Percentiles rank a stretch among this genome's conserved stretches.
Conservation (phyloP, 2,888 invertebrate genomes). For the Drosophila colorata region DNA sequence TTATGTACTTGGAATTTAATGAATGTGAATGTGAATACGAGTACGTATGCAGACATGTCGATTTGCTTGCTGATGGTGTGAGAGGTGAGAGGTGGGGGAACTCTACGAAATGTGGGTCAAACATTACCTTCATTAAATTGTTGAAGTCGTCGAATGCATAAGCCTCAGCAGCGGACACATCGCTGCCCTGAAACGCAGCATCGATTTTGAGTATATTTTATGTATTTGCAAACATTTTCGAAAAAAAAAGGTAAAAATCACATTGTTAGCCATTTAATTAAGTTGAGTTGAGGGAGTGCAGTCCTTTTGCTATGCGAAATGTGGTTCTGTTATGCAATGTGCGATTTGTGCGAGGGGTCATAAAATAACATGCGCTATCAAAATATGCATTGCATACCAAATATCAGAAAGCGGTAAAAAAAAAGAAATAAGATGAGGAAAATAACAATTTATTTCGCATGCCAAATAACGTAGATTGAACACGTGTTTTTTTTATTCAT, state of each 20-base stretch:
- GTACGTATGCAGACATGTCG: slow-evolving; percentile 37
- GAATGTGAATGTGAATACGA: slow-evolving; percentile 56
- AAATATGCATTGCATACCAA: slow-evolving; percentile 57
- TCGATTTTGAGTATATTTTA: slow-evolving; percentile 13
- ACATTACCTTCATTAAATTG: slow-evolving; percentile 87
- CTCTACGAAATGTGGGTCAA: slow-evolving; percentile 64
- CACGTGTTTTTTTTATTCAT: slow-evolving; percentile 41
- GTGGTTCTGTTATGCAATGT: slow-evolving; percentile 7
- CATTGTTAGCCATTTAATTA: slow-evolving; percentile 35
- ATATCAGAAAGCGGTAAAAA: slow-evolving; percentile 37
- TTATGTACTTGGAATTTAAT: slow-evolving; percentile 56
- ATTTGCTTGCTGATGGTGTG: slow-evolving; percentile 33
- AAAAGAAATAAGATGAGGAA: slow-evolving; percentile 11
- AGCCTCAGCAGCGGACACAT: slow-evolving; percentile 88
- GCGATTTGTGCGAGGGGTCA: slow-evolving; percentile 27
- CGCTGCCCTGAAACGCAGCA: slow-evolving; percentile 86
- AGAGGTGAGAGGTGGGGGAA: neutral
- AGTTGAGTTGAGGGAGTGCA: slow-evolving; percentile 3
- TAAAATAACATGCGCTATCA: slow-evolving; percentile 48
- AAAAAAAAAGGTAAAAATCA: slow-evolving; percentile 3
- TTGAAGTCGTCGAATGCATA: slow-evolving; percentile 89
- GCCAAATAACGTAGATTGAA: slow-evolving; percentile 50
- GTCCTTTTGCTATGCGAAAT: neutral
- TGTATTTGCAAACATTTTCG: too few relatives aligned
- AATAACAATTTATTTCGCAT: slow-evolving; percentile 52